Base-by-base conservation (phyloP, 2,888 invertebrate genomes). In the Drosophila kuntzei region DNA sequence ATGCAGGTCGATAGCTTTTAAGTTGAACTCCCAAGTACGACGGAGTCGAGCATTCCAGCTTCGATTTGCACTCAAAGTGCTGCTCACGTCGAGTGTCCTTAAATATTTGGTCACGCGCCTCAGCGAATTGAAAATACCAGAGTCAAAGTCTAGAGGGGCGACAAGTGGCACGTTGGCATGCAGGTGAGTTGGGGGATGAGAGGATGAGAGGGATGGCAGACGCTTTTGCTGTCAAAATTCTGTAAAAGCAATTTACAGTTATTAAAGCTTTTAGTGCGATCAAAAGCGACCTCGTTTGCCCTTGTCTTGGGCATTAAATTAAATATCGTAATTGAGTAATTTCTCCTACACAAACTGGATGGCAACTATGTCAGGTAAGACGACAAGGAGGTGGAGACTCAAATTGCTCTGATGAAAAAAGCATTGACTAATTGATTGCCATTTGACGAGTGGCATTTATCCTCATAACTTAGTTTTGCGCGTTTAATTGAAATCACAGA, bases 231-330 rank as follows among this genome's bases (percentile, higher is more conserved):
- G 71, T 60, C 72, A 75, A 81, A 85, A 73, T 79, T 27, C 81
- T 77, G 75, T 85, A 64, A 89, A 82, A 89, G 83, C 85, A 89
- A 85, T 85, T 85, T 85, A 66, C 88, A 87, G 88, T 87, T 87
- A 89, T 89, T 85, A 89, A 87, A 89, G 85, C 89, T 85, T 85
- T 85, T 89, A 85, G 88, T 76, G 83, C 86, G 88, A 85, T 89
- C 88, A 85, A 85, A 85, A 85, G 88, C 75, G 64, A 66, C 41
- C 59, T 47, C 49, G 44, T 37, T 37, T 36, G 37, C 46, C 44
- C 59, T 39, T 61, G 57, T 59, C 61, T 46, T 44, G 46, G 59
- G 62, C 74, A 82, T 87, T 87, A 75, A 89, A 89, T 89, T 87
- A 82, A 82, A 89, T 85, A 82, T 71, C 68, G 72, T 89, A 89